A percentile compares a stretch with the other conserved stretches of the same genome.
phyloP scores from a whole-genome alignment of 1,140 invertebrate species.

The Hermetia illucens region DNA sequence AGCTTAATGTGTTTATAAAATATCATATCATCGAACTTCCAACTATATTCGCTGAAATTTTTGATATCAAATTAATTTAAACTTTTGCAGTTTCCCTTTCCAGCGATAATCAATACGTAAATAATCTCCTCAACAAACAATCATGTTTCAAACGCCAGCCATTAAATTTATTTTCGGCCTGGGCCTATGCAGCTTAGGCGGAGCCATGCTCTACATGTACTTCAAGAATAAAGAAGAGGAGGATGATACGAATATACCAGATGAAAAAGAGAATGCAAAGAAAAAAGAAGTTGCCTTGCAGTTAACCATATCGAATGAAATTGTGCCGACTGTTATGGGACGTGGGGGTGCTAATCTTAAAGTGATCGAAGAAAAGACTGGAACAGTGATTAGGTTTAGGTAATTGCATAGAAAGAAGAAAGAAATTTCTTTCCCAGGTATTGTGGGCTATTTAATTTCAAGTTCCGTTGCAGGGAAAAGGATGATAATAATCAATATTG shows the following conservation, averaged over 20 bases:
- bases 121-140: too few relatives aligned
- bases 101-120: too few relatives aligned
- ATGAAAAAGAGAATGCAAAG: slow-evolving; percentile 1
- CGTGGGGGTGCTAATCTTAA: slow-evolving; percentile 50
- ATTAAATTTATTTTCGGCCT: slow-evolving; percentile 26
- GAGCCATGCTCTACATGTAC: slow-evolving; percentile 26
- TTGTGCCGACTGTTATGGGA: slow-evolving; percentile 38
- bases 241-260: slow-evolving; percentile 9
- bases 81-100: too few relatives aligned
- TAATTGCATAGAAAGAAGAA: slow-evolving; percentile 16
- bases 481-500: slow-evolving; percentile 39
- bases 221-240: slow-evolving; percentile 23
- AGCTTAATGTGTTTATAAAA: too few relatives aligned
- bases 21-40: too few relatives aligned
- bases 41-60: too few relatives aligned
- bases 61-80: too few relatives aligned
- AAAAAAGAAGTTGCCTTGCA: slow-evolving; percentile 9
- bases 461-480: slow-evolving; percentile 22
- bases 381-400: slow-evolving; percentile 51
- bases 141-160: too few relatives aligned
- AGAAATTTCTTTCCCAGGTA: slow-evolving; percentile 2
- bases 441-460: slow-evolving; percentile 4
- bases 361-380: slow-evolving; percentile 51
- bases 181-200: slow-evolving; percentile 26
- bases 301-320: slow-evolving; percentile 23